Base-by-base conservation (phyloP, 2,113 vertebrate genomes). In the Pelodiscus sinensis region DNA sequence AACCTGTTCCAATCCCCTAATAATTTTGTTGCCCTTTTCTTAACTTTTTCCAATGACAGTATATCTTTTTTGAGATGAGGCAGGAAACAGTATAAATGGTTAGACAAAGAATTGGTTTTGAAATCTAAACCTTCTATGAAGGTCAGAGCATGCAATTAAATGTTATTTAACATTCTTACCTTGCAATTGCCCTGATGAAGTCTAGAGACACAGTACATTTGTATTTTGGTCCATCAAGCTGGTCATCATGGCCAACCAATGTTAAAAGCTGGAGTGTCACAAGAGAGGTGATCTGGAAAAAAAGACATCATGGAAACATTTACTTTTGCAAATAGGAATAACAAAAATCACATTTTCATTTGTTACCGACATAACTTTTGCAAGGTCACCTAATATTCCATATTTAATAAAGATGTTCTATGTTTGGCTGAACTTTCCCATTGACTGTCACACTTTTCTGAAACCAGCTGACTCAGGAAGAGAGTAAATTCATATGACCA, bases 171-270 rank as follows among this genome's bases (percentile, higher is more conserved):
- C 5, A 29, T 22, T 29, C 96, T 97, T 94, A 99, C 99, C 99
- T 98, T 96, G 99, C 98, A 95, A 99, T 78, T 86, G 98, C 98
- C 84, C 98, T 98, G 96, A 99, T 99, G 97, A 99, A 99, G 92
- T 99, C 99, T 94, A 99, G 96, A 50, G 99, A 99, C 3, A 99
- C 99, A 1, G 98, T 98, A 93, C 99, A 99, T 96, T 99, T 99
- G 96, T 99, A 99, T 77, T 99, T 99, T 8, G 99, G 99, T 82
- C 98, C 97, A 79, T 99, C 99, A 87, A 99, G 98, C 96, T 99
- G 99, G 97, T 99, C 99, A 0, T 98, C 98, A 50, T 99, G 99
- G 84, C 99, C 99, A 96, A 99, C 98, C 94, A 98, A 92, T 77
- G 98, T 97, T 95, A 99, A 95, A 73, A 99, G 98, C 97, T 99